phyloP scores from a whole-genome alignment of 2,888 invertebrate species.

The Leucoma salicis region DNA sequence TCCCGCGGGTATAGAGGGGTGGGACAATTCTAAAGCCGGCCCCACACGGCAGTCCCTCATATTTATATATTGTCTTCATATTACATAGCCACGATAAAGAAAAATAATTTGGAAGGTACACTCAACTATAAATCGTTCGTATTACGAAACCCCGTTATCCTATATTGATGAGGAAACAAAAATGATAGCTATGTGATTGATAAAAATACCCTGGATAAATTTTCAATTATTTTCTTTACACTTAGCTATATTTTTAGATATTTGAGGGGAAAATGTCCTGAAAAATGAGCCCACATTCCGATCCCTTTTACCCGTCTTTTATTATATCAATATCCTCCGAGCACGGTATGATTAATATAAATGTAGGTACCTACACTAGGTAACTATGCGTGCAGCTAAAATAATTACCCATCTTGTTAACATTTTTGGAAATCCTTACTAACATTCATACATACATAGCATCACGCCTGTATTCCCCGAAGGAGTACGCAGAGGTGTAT shows the following conservation, averaged over 20 bases:
- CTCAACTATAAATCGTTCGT: neutral
- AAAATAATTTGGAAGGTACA: too few relatives aligned
- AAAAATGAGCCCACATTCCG: constrained; percentile 40
- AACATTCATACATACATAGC: too few relatives aligned
- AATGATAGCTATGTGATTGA: constrained; percentile 25
- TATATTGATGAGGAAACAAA: constrained; percentile 18
- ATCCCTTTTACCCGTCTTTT: constrained; percentile 30
- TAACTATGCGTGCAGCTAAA: neutral
- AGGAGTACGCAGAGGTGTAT: too few relatives aligned
- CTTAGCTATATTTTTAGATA: constrained; percentile 30
- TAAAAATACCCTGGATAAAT: constrained; percentile 33
- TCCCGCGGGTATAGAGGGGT: too few relatives aligned
- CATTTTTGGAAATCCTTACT: too few relatives aligned
- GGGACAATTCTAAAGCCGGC: too few relatives aligned
- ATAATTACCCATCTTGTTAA: neutral
- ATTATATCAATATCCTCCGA: constrained; percentile 39
- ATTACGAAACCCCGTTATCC: neutral
- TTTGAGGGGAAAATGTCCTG: constrained; percentile 37
- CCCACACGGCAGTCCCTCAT: too few relatives aligned
- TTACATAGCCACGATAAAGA: too few relatives aligned
- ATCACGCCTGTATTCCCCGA: too few relatives aligned
- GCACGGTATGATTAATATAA: constrained; percentile 15
- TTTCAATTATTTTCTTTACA: constrained; percentile 39
- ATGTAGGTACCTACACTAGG: too few relatives aligned
- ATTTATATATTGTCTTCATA: too few relatives aligned